A percentile compares a stretch with the other conserved stretches of the same genome.
Evolutionary conservation across 2,888 invertebrate genomes (phyloP).

Genomic region (Eristalis arbustorum): DNA sequence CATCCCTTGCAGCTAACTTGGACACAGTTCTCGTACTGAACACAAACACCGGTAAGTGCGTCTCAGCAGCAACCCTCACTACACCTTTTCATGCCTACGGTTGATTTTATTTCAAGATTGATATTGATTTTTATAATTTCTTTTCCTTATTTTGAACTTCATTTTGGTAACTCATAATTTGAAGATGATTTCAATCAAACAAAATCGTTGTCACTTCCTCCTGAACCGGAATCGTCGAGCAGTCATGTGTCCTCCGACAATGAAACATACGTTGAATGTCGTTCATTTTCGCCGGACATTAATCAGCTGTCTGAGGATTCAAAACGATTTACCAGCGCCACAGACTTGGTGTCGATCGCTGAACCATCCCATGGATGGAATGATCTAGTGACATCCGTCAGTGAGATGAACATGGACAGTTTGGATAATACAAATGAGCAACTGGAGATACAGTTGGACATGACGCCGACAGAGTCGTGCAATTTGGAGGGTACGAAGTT

Average conservation of each 20-base stretch:
- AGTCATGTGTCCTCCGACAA: slow-evolving; percentile 75
- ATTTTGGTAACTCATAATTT: slow-evolving; percentile 48
- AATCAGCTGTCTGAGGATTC: slow-evolving; percentile 39
- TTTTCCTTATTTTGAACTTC: slow-evolving; percentile 31
- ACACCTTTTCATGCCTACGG: neutral
- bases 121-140: slow-evolving; percentile 31
- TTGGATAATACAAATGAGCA: slow-evolving; percentile 56
- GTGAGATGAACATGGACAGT: slow-evolving; percentile 58
- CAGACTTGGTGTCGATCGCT: slow-evolving; percentile 57
- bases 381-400: slow-evolving; percentile 55
- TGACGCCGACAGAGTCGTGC: slow-evolving; percentile 44
- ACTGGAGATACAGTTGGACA: slow-evolving; percentile 51
- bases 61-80: neutral
- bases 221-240: slow-evolving; percentile 62
- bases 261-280: slow-evolving; percentile 77
- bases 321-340: slow-evolving; percentile 59
- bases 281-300: slow-evolving; percentile 69
- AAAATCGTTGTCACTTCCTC: slow-evolving; percentile 54
- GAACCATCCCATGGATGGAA: slow-evolving; percentile 54
- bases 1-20: slow-evolving; percentile 70
- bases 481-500: neutral
- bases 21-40: slow-evolving; percentile 34
- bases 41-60: slow-evolving; percentile 29
- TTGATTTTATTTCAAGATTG: slow-evolving; percentile 28
- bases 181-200: slow-evolving; percentile 47